A percentile compares a stretch with the other conserved stretches of the same genome.
Evolutionary conservation across 2,113 vertebrate species (phyloP).

Genomic region (Podarcis raffonei): DNA sequence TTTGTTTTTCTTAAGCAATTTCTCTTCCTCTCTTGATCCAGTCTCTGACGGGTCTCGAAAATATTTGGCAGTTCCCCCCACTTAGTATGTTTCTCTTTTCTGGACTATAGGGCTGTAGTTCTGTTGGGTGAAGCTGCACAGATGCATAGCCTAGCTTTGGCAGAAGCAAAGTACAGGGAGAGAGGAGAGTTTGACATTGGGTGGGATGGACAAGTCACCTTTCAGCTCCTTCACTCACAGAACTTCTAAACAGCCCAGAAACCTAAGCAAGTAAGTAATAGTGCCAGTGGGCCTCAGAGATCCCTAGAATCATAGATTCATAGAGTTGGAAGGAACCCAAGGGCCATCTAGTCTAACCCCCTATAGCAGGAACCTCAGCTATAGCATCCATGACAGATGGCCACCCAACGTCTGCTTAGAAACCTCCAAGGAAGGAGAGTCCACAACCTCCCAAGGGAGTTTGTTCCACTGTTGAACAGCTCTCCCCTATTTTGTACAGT

Average conservation of each 20-base stretch:
- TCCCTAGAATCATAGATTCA: no score
- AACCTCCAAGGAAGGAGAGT: no score
- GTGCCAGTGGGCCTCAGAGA: neutral
- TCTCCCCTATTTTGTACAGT: neutral
- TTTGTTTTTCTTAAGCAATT: slow-evolving; percentile 67
- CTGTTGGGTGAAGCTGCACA: slow-evolving; percentile 61
- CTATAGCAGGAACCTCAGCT: no score
- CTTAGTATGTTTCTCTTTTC: slow-evolving; percentile 48
- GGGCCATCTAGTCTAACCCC: no score
- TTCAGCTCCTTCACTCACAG: neutral
- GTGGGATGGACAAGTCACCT: neutral
- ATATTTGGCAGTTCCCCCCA: slow-evolving; percentile 50
- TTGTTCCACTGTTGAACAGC: no score
- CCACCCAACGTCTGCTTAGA: no score
- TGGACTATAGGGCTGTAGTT: slow-evolving; percentile 34
- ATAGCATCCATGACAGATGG: no score
- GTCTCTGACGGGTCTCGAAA: slow-evolving; percentile 62
- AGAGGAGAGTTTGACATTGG: neutral
- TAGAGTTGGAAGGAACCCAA: no score
- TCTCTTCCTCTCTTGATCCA: slow-evolving; percentile 45
- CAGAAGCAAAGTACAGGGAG: slow-evolving; percentile 58
- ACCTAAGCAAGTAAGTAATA: neutral
- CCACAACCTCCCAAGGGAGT: no score
- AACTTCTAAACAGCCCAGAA: neutral
- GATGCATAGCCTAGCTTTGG: slow-evolving; percentile 38